Percentiles rank a stretch among this genome's conserved stretches.
These are phyloP conservation scores for Drosophila melanosoma DNA, from an alignment of 2,888 invertebrate species.

Conservation along the genomic window DNA sequence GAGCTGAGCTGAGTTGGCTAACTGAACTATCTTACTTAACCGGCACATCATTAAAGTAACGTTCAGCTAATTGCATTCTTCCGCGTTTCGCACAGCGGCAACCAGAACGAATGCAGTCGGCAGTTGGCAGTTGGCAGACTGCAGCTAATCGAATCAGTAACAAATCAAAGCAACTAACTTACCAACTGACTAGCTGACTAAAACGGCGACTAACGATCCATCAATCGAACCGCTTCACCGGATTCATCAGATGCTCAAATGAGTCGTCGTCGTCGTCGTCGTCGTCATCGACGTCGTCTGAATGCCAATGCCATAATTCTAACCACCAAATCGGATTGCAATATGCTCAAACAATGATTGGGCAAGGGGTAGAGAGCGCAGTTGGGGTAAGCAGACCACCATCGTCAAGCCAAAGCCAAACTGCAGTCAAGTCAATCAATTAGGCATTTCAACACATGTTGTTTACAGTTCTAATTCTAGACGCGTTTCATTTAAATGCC, in stretches of 20 bases:
- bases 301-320: slow-evolving; percentile 76
- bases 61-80: slow-evolving; percentile 73
- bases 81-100: slow-evolving; percentile 51
- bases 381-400: slow-evolving; percentile 19
- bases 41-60: slow-evolving; percentile 60
- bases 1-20: slow-evolving; percentile 3
- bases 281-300: slow-evolving; percentile 1
- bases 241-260: slow-evolving; percentile 59
- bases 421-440: slow-evolving; percentile 75
- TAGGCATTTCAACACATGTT: slow-evolving; percentile 79
- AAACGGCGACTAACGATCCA: slow-evolving; percentile 38
- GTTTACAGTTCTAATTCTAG: slow-evolving; percentile 79
- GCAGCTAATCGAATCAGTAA: slow-evolving; percentile 40
- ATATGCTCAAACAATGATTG: slow-evolving; percentile 1
- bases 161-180: slow-evolving; percentile 48
- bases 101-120: slow-evolving; percentile 28
- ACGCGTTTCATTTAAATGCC: slow-evolving; percentile 70
- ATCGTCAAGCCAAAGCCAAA: slow-evolving; percentile 51
- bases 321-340: slow-evolving; percentile 43
- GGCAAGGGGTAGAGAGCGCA: not conserved
- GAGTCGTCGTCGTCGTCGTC: slow-evolving; percentile 21
- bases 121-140: not conserved
- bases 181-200: slow-evolving; percentile 22
- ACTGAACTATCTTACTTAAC: slow-evolving; percentile 17
- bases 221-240: slow-evolving; percentile 43